Evolutionary conservation across 2,888 invertebrate species (phyloP).

Genomic region (Drosophila buzzatii): DNA sequence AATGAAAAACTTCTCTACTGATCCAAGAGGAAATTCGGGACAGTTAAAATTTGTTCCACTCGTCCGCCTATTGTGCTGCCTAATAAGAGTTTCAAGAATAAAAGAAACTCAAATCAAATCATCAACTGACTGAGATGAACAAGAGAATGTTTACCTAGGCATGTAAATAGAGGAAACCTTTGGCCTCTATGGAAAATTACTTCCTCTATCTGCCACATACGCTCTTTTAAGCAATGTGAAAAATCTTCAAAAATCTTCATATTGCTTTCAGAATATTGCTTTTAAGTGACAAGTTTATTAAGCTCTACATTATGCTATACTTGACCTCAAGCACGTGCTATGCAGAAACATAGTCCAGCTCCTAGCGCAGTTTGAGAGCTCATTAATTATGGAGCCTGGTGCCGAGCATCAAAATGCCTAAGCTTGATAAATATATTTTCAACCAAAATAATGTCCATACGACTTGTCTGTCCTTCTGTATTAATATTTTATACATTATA

Average conservation of each 20-base stretch:
- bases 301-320: not conserved
- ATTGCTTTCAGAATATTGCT: not conserved
- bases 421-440: constrained; percentile 67
- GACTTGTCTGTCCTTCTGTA: constrained; percentile 7
- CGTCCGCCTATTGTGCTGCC: constrained; percentile 3
- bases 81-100: not conserved
- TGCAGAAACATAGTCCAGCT: not conserved
- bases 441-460: constrained; percentile 26
- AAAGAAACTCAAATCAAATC: constrained; percentile 4
- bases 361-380: constrained; percentile 32
- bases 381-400: constrained; percentile 54
- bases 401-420: constrained; percentile 41
- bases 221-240: not conserved
- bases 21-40: constrained; percentile 17
- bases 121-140: not conserved
- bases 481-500: constrained; percentile 4
- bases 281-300: constrained; percentile 6
- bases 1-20: constrained; percentile 12
- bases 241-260: too few relatives aligned
- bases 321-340: constrained; percentile 20
- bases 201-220: not conserved
- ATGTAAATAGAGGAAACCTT: not conserved
- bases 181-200: not conserved
- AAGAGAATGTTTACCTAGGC: not conserved
- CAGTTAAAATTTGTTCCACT: constrained; percentile 14